Evolutionary conservation across 2,888 invertebrate species (phyloP), one percentile per base, ranked within the genome.

Genomic region (Thumatha senex): DNA sequence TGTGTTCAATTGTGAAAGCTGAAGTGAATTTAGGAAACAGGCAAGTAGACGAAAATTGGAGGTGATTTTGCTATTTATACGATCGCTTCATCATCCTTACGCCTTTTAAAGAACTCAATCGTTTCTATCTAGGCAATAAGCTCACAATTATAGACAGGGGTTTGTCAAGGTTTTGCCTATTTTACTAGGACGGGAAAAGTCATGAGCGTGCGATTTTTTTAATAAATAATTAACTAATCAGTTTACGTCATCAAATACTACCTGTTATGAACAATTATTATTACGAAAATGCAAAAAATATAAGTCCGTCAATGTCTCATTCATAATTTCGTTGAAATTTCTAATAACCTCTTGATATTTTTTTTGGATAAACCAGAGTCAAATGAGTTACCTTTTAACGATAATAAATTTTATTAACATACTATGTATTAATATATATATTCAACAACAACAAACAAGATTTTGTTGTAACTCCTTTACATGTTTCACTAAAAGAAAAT

Each of bases 1-100:
- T 63, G 66, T 62, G 60, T 63, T 52, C 54, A 67, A 74, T 62
- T 58, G 63, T 45, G 43, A 50, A 63, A 63, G 60, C 44, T 51
- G 46, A 49, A 56, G 47, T 31, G 44, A 57, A 53, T 51, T 57
- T 40, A 51, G 43, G 35, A 50, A 50, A 58, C 61, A 64, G 24
- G 35, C 53, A 47, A 51, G 48, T 51, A 49, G 42, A 48, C 43
- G 9, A 43, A 62, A 54, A 55, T 52, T 61, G 35, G 49, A 46
- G 44, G 50, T 50, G 45, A 31, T 24, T 51, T 48, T 24, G 18
- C 5, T 4, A 24, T 24, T n/a, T n/a, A n/a, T n/a, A n/a, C n/a
- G n/a, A n/a, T n/a, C n/a, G 18, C 18, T 24, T 24, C 18, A 5
- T 24, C 18, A 24, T 24, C 5, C 18, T 24, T 24, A 24, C 18